phyloP scores from a whole-genome alignment of 1,140 invertebrate genomes.

The Drosophila albomicans region DNA sequence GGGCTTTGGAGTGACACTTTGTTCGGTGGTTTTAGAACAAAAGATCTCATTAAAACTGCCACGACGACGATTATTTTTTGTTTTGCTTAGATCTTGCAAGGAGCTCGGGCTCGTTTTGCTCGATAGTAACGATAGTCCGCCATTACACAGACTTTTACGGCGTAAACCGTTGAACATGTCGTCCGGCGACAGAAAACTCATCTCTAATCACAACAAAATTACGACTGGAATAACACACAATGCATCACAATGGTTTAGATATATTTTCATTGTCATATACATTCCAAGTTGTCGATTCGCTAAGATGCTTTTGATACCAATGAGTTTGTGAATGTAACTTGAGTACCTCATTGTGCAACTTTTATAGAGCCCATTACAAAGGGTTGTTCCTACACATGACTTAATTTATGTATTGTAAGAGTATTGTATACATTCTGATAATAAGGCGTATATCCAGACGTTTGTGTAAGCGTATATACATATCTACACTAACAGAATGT shows the following conservation, averaged over 20 bases:
- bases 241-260: background rate
- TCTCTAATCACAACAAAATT: slow-evolving; percentile 14
- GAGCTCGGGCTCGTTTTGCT: slow-evolving; percentile 38
- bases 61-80: slow-evolving; percentile 74
- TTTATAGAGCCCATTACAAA: slow-evolving; percentile 10
- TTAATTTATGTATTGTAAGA: slow-evolving; percentile 30
- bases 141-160: slow-evolving; percentile 74
- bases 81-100: slow-evolving; percentile 48
- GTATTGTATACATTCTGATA: slow-evolving; percentile 22
- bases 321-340: slow-evolving; percentile 30
- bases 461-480: slow-evolving; percentile 11
- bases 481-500: slow-evolving; percentile 4
- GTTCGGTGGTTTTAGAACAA: slow-evolving; percentile 21
- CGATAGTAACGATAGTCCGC: slow-evolving; percentile 47
- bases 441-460: slow-evolving; percentile 12
- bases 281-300: slow-evolving; percentile 7
- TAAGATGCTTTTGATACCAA: slow-evolving; percentile 20
- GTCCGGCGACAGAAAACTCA: slow-evolving; percentile 71
- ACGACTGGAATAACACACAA: background rate
- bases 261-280: slow-evolving; percentile 27
- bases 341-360: slow-evolving; percentile 24
- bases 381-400: slow-evolving; percentile 3
- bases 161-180: slow-evolving; percentile 57
- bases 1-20: slow-evolving; percentile 10
- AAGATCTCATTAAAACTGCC: slow-evolving; percentile 80